These are phyloP conservation scores for Bovichtus variegatus DNA, from an alignment of 2,797 vertebrate genomes.

Conservation along the genomic window DNA sequence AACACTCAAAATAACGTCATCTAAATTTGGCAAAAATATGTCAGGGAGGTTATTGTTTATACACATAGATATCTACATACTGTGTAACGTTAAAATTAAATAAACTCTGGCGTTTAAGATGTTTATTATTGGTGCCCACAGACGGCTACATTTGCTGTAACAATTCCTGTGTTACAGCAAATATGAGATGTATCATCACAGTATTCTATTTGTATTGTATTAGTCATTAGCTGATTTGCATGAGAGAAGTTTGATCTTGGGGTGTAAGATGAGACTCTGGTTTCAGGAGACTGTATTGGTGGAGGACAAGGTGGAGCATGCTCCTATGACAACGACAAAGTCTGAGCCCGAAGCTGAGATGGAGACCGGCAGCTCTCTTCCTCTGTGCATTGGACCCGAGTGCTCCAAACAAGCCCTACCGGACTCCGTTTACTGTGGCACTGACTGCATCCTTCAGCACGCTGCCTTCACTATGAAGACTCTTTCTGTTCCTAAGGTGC, in stretches of 20 bases:
- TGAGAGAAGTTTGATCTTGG: constrained; percentile 23
- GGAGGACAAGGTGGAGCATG: constrained; percentile 24
- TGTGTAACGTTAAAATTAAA: no score
- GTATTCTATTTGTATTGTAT: background rate
- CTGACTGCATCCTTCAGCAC: constrained; percentile 94
- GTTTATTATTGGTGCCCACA: no score
- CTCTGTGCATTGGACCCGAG: constrained; percentile 92
- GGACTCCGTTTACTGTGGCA: constrained; percentile 96
- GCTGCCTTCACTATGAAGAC: constrained; percentile 94
- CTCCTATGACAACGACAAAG: constrained; percentile 14
- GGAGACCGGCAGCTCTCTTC: constrained; percentile 77
- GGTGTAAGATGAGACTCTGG: constrained; percentile 63
- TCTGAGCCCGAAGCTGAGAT: constrained; percentile 40
- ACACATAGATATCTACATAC: no score
- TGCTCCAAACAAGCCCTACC: constrained; percentile 90
- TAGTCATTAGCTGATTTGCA: constrained; percentile 2
- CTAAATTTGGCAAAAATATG: no score
- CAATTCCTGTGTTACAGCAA: background rate
- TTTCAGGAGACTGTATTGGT: constrained; percentile 71
- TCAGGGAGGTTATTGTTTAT: no score
- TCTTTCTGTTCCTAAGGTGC: constrained; percentile 87
- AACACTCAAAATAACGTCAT: no score
- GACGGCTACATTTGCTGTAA: no score
- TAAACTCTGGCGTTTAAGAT: no score
- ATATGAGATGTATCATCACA: background rate